These are phyloP conservation scores for Microctonus brassicae DNA, from an alignment of 2,888 invertebrate species.

Conservation along the genomic window DNA sequence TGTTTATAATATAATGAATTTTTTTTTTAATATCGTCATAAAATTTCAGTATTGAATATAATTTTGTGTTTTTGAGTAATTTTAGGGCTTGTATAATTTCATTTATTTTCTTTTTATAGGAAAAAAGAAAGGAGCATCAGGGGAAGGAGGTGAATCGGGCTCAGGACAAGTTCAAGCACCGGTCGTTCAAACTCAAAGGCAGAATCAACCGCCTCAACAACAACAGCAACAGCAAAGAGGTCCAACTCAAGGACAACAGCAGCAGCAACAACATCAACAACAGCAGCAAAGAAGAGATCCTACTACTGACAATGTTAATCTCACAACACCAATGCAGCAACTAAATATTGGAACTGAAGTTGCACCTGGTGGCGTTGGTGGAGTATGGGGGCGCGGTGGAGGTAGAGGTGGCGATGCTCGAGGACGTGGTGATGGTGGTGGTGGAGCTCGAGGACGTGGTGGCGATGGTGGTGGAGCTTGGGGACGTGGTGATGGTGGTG, in stretches of 20 bases:
- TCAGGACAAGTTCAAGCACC: not conserved
- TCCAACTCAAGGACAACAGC: slow-evolving; percentile 7
- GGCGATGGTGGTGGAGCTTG: not conserved
- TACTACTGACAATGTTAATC: slow-evolving; percentile 1
- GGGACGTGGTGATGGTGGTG: not conserved
- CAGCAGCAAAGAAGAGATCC: not conserved
- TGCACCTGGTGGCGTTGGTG: too few species aligned
- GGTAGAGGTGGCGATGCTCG: not conserved
- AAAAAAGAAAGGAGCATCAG: not conserved
- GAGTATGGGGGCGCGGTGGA: not conserved
- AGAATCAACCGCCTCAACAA: slow-evolving; percentile 13
- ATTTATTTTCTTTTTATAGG: not conserved
- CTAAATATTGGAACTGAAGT: not conserved
- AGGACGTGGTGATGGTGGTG: not conserved
- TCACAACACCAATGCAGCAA: not conserved
- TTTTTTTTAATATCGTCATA: too few species aligned
- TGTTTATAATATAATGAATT: too few species aligned
- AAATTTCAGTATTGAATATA: too few species aligned
- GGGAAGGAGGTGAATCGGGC: not conserved
- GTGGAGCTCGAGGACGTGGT: not conserved
- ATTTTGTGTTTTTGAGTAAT: too few species aligned
- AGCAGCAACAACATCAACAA: not conserved
- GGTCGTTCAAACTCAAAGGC: slow-evolving; percentile 14
- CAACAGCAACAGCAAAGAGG: slow-evolving; percentile 19
- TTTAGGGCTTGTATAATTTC: too few species aligned